These are phyloP conservation scores for Slavum lentiscoides DNA, from an alignment of 2,888 invertebrate genomes.

Conservation along the genomic window DNA sequence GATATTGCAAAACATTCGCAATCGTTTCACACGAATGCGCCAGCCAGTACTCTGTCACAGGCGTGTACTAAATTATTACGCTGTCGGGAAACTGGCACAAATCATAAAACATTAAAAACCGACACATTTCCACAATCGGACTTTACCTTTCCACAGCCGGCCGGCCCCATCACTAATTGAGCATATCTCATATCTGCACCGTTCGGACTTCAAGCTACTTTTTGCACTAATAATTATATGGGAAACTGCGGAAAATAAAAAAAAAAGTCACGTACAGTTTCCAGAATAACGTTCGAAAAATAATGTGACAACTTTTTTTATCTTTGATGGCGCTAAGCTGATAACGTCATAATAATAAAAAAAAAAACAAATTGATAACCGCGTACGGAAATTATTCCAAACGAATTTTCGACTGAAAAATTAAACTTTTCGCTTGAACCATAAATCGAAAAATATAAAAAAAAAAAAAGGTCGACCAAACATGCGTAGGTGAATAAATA, in stretches of 20 bases:
- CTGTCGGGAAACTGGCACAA: too few species aligned
- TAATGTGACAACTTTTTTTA: neutral
- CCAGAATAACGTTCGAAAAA: neutral
- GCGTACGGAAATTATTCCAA: neutral
- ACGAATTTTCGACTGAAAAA: neutral
- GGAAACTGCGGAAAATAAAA: neutral
- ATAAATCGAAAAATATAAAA: too few species aligned
- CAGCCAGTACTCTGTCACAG: too few species aligned
- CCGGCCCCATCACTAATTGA: slow-evolving; percentile 94
- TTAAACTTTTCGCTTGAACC: too few species aligned
- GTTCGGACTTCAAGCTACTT: too few species aligned
- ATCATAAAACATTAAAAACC: neutral
- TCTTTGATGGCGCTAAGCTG: neutral
- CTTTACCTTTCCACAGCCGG: slow-evolving; percentile 92
- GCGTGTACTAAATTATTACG: too few species aligned
- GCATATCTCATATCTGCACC: slow-evolving; percentile 79
- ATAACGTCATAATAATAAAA: neutral
- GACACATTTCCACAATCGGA: neutral
- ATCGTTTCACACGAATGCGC: too few species aligned
- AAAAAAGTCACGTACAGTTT: neutral
- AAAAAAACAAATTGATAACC: neutral
- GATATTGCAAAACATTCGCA: too few species aligned
- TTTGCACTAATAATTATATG: too few species aligned
- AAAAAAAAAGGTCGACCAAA: too few species aligned
- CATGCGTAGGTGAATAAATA: too few species aligned